These are phyloP conservation scores for Glyphotaelius pellucidus DNA, from an alignment of 2,888 invertebrate species.

Conservation along the genomic window DNA sequence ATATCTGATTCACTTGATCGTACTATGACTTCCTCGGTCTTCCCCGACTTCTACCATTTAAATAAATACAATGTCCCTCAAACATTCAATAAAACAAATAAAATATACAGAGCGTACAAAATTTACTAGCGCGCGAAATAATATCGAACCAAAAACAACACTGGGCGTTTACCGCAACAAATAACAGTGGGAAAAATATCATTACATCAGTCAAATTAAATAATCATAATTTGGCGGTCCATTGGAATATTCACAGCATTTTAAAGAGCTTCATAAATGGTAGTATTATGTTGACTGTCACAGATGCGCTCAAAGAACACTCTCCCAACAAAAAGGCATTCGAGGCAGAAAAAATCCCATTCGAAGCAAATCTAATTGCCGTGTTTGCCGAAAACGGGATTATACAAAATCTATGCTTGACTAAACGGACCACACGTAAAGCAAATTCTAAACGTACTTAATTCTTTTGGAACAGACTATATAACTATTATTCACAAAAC, in stretches of 20 bases:
- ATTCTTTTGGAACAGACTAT: background rate
- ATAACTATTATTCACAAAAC: background rate
- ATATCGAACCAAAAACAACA: background rate
- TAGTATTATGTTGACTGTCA: slow-evolving; percentile 39
- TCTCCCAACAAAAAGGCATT: slow-evolving; percentile 27
- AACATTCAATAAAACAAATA: too few relatives aligned
- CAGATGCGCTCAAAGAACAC: slow-evolving; percentile 36
- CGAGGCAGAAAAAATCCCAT: slow-evolving; percentile 47
- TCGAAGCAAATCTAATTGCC: slow-evolving; percentile 49
- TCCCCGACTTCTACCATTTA: too few relatives aligned
- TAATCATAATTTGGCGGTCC: background rate
- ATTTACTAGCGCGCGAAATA: too few relatives aligned
- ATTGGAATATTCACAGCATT: background rate
- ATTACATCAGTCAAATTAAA: background rate
- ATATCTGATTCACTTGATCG: too few relatives aligned
- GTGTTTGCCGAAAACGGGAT: slow-evolving; percentile 49
- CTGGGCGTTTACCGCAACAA: background rate
- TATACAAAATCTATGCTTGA: slow-evolving; percentile 46
- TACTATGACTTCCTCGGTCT: too few relatives aligned
- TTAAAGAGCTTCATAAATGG: background rate
- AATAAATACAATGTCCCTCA: too few relatives aligned
- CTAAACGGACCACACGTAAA: slow-evolving; percentile 54
- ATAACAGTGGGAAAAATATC: background rate
- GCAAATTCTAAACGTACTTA: slow-evolving; percentile 8
- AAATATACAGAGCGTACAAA: too few relatives aligned